Evolutionary conservation across 2,888 invertebrate species (phyloP).

Genomic region (Phalera bucephala): DNA sequence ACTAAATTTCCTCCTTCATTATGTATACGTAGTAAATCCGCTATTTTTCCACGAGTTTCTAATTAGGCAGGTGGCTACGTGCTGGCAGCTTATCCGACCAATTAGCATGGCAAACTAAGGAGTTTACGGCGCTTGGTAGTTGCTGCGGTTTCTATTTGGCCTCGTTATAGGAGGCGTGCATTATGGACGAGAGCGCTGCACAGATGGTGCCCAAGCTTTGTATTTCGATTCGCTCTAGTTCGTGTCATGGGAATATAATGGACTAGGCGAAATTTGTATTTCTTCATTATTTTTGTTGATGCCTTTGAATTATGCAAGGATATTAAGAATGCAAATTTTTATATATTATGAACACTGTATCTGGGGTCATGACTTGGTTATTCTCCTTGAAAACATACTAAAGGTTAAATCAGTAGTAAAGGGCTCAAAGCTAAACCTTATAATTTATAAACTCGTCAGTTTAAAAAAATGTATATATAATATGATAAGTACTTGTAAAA

Average conservation of each 20-base stretch:
- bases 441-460: too few relatives aligned
- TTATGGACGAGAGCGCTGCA: constrained; percentile 32
- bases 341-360: too few relatives aligned
- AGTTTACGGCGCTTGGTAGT: constrained; percentile 43
- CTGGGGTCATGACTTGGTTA: too few relatives aligned
- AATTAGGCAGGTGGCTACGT: constrained; percentile 46
- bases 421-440: too few relatives aligned
- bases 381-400: too few relatives aligned
- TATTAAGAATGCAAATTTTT: too few relatives aligned
- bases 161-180: constrained; percentile 48
- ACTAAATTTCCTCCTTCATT: constrained; percentile 20
- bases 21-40: constrained; percentile 28
- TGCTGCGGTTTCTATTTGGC: constrained; percentile 48
- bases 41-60: constrained; percentile 42
- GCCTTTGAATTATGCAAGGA: too few relatives aligned
- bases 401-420: too few relatives aligned
- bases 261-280: neutral
- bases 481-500: too few relatives aligned
- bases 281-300: neutral
- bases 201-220: constrained; percentile 27
- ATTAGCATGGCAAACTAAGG: constrained; percentile 67
- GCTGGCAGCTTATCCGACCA: constrained; percentile 58
- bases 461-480: too few relatives aligned
- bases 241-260: neutral
- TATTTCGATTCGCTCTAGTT: neutral